Conservation (phyloP, 1,140 invertebrate genomes). For the Diachasmimorpha longicaudata region DNA sequence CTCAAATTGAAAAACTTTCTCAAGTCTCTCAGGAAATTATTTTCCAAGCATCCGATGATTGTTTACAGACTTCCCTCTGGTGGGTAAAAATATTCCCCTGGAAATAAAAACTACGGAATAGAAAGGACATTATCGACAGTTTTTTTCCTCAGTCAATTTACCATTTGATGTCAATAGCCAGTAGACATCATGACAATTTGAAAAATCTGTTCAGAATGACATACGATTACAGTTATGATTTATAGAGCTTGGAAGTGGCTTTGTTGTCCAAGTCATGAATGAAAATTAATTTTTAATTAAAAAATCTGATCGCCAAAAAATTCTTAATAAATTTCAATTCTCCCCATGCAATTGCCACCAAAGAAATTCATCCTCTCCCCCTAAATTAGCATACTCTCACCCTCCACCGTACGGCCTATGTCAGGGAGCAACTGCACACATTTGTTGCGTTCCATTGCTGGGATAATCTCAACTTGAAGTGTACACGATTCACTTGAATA, state of each 20-base stretch:
- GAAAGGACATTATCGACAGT: no score
- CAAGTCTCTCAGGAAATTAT: not conserved
- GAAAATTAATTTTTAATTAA: no score
- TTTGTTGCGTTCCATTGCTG: not conserved
- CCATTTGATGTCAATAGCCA: no score
- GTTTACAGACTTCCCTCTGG: not conserved
- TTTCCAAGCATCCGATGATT: not conserved
- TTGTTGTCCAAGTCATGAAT: no score
- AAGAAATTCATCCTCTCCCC: not conserved
- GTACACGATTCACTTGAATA: not conserved
- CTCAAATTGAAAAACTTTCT: not conserved
- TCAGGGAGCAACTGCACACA: not conserved
- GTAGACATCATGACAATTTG: no score
- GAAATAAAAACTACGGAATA: not conserved
- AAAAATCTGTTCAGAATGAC: no score
- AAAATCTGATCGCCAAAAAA: no score
- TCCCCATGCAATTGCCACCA: no score
- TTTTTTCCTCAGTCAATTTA: no score
- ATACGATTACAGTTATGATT: no score
- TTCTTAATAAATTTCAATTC: no score
- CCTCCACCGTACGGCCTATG: not conserved
- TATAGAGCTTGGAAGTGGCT: no score
- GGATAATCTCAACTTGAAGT: not conserved
- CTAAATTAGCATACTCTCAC: not conserved
- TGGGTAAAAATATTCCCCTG: not conserved